Conservation (phyloP, 2,113 vertebrate genomes). For the Butorides virescens region DNA sequence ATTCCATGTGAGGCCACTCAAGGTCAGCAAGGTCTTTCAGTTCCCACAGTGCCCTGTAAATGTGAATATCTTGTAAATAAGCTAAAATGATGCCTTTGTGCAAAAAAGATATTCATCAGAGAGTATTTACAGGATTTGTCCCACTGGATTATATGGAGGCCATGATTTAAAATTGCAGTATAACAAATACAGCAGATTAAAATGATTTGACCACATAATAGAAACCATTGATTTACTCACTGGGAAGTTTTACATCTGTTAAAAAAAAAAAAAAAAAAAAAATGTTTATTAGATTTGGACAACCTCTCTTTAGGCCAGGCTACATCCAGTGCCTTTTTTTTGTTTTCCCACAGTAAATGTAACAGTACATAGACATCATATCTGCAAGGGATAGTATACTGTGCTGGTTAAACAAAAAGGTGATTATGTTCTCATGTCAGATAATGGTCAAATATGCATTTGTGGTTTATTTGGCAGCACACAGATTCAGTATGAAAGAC, state of each 20-base stretch:
- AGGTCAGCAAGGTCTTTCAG: not conserved
- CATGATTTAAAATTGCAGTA: not conserved
- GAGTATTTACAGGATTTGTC: not conserved
- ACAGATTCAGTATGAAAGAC: not conserved
- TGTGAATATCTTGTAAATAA: not conserved
- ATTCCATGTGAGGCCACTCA: not conserved
- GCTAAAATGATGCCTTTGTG: not conserved
- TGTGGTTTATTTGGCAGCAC: not conserved
- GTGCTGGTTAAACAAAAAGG: not conserved
- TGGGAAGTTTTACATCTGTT: not conserved
- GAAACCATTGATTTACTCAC: not conserved
- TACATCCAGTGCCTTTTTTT: not conserved
- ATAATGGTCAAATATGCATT: not conserved
- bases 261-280: not conserved
- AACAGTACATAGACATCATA: not conserved
- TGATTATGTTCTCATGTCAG: not conserved
- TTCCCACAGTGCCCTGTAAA: not conserved
- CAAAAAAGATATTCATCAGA: not conserved
- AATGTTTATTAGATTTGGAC: not conserved
- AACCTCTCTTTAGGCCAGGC: not conserved
- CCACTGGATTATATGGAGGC: not conserved
- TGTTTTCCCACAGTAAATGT: not conserved
- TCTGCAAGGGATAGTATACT: not conserved
- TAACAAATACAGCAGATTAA: not conserved
- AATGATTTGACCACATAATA: not conserved